These are phyloP conservation scores for Leptopilina syphax DNA, from an alignment of 2,888 invertebrate species.

Conservation along the genomic window DNA sequence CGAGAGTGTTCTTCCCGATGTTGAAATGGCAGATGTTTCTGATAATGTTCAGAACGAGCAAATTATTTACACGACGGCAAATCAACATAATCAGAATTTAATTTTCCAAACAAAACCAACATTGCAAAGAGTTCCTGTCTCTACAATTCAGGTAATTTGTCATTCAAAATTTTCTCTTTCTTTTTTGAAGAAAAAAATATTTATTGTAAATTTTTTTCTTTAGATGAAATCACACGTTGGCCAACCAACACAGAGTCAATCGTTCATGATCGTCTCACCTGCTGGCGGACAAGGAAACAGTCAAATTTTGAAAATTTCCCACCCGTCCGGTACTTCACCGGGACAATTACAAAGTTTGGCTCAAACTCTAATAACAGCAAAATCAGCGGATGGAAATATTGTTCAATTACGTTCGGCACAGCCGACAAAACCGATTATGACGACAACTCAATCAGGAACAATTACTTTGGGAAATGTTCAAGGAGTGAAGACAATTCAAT, in stretches of 20 bases:
- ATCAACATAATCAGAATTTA: slow-evolving; percentile 70
- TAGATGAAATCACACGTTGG: slow-evolving; percentile 69
- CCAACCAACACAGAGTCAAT: slow-evolving; percentile 72
- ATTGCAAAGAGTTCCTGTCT: slow-evolving; percentile 70
- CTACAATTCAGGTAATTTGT: slow-evolving; percentile 68
- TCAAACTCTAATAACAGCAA: slow-evolving; percentile 74
- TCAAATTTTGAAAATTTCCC: slow-evolving; percentile 75
- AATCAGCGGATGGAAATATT: slow-evolving; percentile 74
- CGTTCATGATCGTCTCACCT: slow-evolving; percentile 75
- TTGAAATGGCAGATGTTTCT: slow-evolving; percentile 71
- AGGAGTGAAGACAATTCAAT: slow-evolving; percentile 68
- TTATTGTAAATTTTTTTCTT: slow-evolving; percentile 23
- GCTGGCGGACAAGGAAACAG: slow-evolving; percentile 73
- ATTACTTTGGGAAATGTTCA: slow-evolving; percentile 71
- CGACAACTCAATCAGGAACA: slow-evolving; percentile 69
- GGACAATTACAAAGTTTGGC: slow-evolving; percentile 74
- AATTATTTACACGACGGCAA: slow-evolving; percentile 69
- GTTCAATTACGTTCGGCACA: slow-evolving; percentile 73
- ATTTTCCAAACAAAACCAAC: slow-evolving; percentile 74
- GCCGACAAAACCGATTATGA: slow-evolving; percentile 67
- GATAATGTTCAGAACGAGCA: slow-evolving; percentile 66
- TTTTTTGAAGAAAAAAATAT: neutral
- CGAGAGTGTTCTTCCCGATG: slow-evolving; percentile 69
- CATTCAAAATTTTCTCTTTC: no score
- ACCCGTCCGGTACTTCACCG: slow-evolving; percentile 72